phyloP scores from a whole-genome alignment of 2,797 vertebrate species.

The Sebastes variabilis region DNA sequence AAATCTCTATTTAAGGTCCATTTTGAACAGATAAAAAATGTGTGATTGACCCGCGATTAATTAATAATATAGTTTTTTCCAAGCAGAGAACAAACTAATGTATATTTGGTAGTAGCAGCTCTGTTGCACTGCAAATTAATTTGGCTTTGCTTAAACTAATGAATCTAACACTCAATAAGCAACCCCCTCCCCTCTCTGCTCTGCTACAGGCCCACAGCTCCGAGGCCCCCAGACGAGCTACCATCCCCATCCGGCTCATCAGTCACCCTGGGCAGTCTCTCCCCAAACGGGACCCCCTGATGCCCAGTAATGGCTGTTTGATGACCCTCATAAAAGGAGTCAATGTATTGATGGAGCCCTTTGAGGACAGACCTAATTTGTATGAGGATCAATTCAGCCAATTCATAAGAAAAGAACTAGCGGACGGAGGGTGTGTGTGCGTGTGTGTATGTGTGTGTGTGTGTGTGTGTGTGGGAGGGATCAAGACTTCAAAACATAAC shows the following conservation, averaged over 20 bases:
- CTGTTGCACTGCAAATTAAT: constrained; percentile 51
- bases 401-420: constrained; percentile 82
- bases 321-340: constrained; percentile 96
- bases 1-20: too few relatives aligned
- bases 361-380: constrained; percentile 86
- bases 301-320: constrained; percentile 94
- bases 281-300: constrained; percentile 80
- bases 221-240: constrained; percentile 64
- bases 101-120: constrained; percentile 4
- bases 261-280: constrained; percentile 81
- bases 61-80: neutral
- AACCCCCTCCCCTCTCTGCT: neutral
- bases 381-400: constrained; percentile 90
- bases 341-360: constrained; percentile 93
- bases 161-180: constrained; percentile 69
- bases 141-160: constrained; percentile 66
- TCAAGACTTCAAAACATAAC: constrained; percentile 62
- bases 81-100: constrained; percentile 3
- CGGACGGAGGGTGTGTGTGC: constrained; percentile 8
- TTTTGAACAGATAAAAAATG: too few relatives aligned
- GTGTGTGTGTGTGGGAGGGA: constrained; percentile 21
- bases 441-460: constrained; percentile 5
- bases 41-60: too few relatives aligned
- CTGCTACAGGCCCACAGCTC: constrained; percentile 48
- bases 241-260: constrained; percentile 77